Evolutionary conservation across 1,140 invertebrate genomes (phyloP).

Genomic region (Trichonephila clavipes): DNA sequence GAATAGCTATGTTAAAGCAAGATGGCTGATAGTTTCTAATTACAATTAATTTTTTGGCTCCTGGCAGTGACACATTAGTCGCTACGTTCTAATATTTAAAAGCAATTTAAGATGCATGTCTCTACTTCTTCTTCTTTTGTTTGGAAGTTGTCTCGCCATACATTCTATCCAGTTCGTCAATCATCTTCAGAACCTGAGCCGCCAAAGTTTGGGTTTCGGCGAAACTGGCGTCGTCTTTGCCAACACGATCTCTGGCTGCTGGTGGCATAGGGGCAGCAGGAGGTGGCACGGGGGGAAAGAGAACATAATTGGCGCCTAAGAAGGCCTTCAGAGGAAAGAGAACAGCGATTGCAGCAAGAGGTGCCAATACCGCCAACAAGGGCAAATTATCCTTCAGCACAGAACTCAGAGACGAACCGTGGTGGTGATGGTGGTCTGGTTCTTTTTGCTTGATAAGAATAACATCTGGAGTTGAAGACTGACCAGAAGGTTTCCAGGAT

Average conservation of each 20-base stretch:
- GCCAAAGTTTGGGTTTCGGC: conserved; percentile 37
- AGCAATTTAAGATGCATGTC: background rate
- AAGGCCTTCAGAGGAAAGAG: conserved; percentile 64
- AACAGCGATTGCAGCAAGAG: conserved; percentile 41
- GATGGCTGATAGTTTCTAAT: background rate
- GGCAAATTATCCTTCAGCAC: conserved; percentile 67
- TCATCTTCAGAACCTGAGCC: conserved; percentile 61
- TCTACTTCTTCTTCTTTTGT: conserved; percentile 12
- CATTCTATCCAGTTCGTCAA: conserved; percentile 64
- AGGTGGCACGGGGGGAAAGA: conserved; percentile 56
- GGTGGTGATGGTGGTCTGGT: conserved; percentile 6
- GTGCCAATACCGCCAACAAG: conserved; percentile 63
- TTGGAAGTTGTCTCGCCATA: conserved; percentile 44
- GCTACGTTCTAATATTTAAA: background rate
- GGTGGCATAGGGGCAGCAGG: conserved; percentile 39
- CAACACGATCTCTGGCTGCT: background rate
- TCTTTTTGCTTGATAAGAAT: conserved; percentile 75
- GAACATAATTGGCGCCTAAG: conserved; percentile 44
- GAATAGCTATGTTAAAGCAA: background rate
- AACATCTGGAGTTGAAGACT: conserved; percentile 60
- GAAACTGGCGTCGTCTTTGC: conserved; percentile 17
- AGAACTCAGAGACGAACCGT: conserved; percentile 6
- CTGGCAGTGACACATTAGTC: background rate
- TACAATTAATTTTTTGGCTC: background rate
- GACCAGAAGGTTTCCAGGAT: conserved; percentile 57